Base-by-base conservation (phyloP, 2,888 invertebrate genomes). In the Myopa tessellatipennis region DNA sequence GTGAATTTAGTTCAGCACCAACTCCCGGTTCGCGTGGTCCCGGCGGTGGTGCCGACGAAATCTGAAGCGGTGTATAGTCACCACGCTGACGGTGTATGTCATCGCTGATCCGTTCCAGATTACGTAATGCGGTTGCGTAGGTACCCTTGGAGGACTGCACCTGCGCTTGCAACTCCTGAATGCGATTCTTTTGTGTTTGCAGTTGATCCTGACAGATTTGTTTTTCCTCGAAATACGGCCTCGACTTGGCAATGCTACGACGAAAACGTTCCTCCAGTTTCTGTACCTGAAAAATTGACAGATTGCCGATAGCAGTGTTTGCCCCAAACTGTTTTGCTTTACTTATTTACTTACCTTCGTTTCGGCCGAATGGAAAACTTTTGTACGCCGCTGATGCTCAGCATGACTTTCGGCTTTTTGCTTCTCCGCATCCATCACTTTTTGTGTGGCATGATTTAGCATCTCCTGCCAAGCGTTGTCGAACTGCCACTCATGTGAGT, bases 381-480 rank as follows among this genome's bases (percentile, higher is more conserved):
- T 92, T 0, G 97, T 95, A 84, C 93, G 93, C 84, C 92, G 92
- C 86, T 95, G 95, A 88, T 98, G 98, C 85, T 97, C 96, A 10
- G 95, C 91, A 78, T 96, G 96, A 85, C 95, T 95, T 83, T 95
- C 95, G 7, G 96, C 94, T 87, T 97, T 97, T 84, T 96, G 93
- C 85, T 93, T 94, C 88, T 97, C 98, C 0, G 98, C 97, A 85
- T 97, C 97, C 94, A 95, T 96, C 40, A 98, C 96, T 92, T 97
- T 96, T 86, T 96, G 94, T 79, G 97, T 97, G 80, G 97, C 97
- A 91, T 97, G 96, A 90, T 98, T 98, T 80, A 98, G 92, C 93
- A 97, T 96, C 90, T 98, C 98, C 90, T 98, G 98, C 98, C 98
- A 98, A 83, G 97, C 97, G 90, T 95, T 95, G 90, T 98, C 97